These are phyloP conservation scores for Columba livia DNA, from an alignment of 2,113 vertebrate species.

Conservation along the genomic window DNA sequence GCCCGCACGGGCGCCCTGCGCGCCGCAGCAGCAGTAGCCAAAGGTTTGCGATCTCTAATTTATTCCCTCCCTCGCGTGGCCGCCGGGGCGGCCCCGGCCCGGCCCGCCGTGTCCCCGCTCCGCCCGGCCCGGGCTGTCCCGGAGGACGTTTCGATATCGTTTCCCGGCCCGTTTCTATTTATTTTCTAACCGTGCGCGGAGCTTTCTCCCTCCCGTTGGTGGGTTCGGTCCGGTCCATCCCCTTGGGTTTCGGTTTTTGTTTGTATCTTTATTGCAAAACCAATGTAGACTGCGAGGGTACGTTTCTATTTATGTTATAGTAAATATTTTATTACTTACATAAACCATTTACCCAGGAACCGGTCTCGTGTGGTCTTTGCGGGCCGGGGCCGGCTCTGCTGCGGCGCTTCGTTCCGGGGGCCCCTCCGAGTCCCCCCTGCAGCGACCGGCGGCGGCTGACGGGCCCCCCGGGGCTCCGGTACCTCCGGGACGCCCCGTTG, in stretches of 20 bases:
- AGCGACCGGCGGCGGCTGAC: not conserved
- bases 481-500: not conserved
- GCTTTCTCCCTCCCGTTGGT: conserved; percentile 80
- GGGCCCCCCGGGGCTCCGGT: too few relatives aligned
- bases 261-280: conserved; percentile 91
- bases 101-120: not conserved
- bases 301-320: conserved; percentile 99
- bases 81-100: not conserved
- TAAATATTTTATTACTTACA: conserved; percentile 99
- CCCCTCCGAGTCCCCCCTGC: not conserved
- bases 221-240: conserved; percentile 64
- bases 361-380: conserved; percentile 90
- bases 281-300: conserved; percentile 96
- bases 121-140: not conserved
- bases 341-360: conserved; percentile 98
- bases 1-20: conserved; percentile 54
- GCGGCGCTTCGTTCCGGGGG: not conserved
- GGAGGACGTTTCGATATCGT: not conserved
- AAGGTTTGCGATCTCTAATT: conserved; percentile 80
- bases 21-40: conserved; percentile 77
- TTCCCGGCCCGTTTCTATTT: conserved; percentile 91
- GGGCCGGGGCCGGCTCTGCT: not conserved
- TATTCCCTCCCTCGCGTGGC: conserved; percentile 53
- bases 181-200: conserved; percentile 92
- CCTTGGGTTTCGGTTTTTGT: conserved; percentile 84